These are phyloP conservation scores for Parthenolecanium corni DNA, from an alignment of 2,888 invertebrate genomes.

Conservation along the genomic window DNA sequence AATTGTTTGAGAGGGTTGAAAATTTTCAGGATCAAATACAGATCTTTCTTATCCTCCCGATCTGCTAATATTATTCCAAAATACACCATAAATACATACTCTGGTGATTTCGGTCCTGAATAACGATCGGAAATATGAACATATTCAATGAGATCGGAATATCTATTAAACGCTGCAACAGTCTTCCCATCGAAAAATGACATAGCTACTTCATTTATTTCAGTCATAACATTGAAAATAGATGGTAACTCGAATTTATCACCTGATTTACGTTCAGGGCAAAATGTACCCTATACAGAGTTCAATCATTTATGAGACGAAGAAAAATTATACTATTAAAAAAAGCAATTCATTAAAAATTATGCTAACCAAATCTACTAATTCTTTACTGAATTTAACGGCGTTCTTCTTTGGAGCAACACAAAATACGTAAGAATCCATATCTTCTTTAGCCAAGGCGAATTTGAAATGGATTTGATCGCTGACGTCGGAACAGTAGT, in stretches of 20 bases:
- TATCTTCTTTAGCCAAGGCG: slow-evolving; percentile 75
- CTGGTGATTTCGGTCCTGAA: slow-evolving; percentile 78
- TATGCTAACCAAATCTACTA: slow-evolving; percentile 69
- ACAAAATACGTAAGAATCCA: slow-evolving; percentile 88
- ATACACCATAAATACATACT: slow-evolving; percentile 57
- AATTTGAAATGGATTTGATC: slow-evolving; percentile 82
- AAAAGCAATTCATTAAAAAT: not conserved
- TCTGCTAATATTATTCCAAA: too few relatives aligned
- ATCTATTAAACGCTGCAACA: slow-evolving; percentile 63
- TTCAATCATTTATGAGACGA: not conserved
- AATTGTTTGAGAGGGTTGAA: too few relatives aligned
- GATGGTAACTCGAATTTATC: slow-evolving; percentile 69
- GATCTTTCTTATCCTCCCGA: too few relatives aligned
- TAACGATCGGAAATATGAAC: slow-evolving; percentile 96
- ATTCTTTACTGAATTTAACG: slow-evolving; percentile 73
- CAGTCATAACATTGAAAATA: slow-evolving; percentile 68
- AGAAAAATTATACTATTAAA: not conserved
- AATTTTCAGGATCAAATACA: too few relatives aligned
- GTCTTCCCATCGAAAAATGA: slow-evolving; percentile 73
- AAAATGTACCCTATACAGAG: slow-evolving; percentile 55
- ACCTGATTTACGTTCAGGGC: slow-evolving; percentile 66
- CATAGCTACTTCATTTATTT: slow-evolving; percentile 77
- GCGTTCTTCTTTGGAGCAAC: slow-evolving; percentile 83
- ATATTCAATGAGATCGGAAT: slow-evolving; percentile 76
- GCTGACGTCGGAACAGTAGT: slow-evolving; percentile 67